Base-by-base conservation (phyloP, 2,113 vertebrate species). In the Trogon melanurus region DNA sequence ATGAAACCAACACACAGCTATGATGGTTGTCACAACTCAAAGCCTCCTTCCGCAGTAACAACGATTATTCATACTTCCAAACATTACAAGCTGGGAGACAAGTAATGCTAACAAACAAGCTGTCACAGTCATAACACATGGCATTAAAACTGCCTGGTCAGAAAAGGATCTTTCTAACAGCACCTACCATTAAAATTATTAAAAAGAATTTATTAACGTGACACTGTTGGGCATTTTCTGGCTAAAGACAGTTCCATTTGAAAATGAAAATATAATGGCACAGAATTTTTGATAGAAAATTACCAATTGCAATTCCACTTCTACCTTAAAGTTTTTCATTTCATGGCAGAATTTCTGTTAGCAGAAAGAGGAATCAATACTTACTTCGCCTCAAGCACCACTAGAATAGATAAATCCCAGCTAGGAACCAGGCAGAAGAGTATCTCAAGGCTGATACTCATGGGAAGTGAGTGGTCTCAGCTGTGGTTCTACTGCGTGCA, bases 11-110 rank as follows among this genome's bases (percentile, higher is more conserved):
- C 36, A 86, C 76, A 61, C 47, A 82, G 41, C 67, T 88, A n/a
- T 70, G 92, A 89, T 21, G 60, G 70, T 79, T 81, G 78, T 82
- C 85, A 94, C 84, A 94, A 92, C 79, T 96, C 83, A 93, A 85
- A 94, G 66, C 29, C 7, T 93, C 67, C 70, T 84, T 81, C 74
- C 61, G 72, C 53, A 41, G 66, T 41, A 79, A 88, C 4, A 8
- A 70, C 10, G 2, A 93, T 89, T 93, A 93, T 70, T 96, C 95
- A 75, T 66, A 45, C 38, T 81, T 89, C 16, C 65, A 91, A 93
- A 89, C 53, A 48, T 29, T 60, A 71, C 48, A 87, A 81, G 34
- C 32, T 82, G 34, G 27, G 50, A 91, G 38, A 89, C 47, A 86
- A 86, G 44, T 41, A 88, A 74, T 26, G 44, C 30, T 84, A 91